Base-by-base conservation (phyloP, 1,140 invertebrate species). In the Hylaeus anthracinus region DNA sequence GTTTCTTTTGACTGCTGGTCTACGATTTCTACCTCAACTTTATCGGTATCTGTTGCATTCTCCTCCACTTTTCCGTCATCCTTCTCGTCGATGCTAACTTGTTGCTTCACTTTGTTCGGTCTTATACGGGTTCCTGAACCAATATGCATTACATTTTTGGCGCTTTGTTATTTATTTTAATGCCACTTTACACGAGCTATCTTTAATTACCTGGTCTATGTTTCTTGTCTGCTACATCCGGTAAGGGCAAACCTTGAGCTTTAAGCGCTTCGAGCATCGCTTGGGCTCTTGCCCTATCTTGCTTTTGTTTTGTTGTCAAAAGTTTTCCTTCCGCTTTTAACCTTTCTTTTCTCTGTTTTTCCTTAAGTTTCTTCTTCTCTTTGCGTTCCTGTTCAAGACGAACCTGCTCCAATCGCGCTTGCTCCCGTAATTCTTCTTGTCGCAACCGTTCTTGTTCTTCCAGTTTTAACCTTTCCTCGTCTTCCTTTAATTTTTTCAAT, bases 271-370 rank as follows among this genome's bases (percentile, higher is more conserved):
- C 97, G 63, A 99, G 93, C 94, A 98, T 96, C 58, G 97, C 97
- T 91, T 98, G 96, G 2, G 97, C 97, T 84, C 98, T 94, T 1
- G 97, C 97, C 81, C 96, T 95, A 85, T 98, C 98, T 85, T 97
- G 96, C 90, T 97, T 98, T 90, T 99, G 98, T 93, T 98, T 98
- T 1, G 97, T 95, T 5, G 98, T 98, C 53, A 99, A 92, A 41
- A 98, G 93, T 94, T 98, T 99, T 2, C 99, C 98, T 94, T 99
- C 98, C 41, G 97, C 97, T 92, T 99, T 99, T 56, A 99, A 93
- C 89, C 97, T 95, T 91, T 98, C 98, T 92, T 97, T 98, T 78
- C 97, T 95, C 90, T 99, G 98, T 88, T 99, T 99, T 94, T 99
- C 98, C 90, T 98, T 98, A 87, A 97, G 95, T 90, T 99, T 99